phyloP scores from a whole-genome alignment of 2,113 vertebrate genomes.

The Procavia capensis region DNA sequence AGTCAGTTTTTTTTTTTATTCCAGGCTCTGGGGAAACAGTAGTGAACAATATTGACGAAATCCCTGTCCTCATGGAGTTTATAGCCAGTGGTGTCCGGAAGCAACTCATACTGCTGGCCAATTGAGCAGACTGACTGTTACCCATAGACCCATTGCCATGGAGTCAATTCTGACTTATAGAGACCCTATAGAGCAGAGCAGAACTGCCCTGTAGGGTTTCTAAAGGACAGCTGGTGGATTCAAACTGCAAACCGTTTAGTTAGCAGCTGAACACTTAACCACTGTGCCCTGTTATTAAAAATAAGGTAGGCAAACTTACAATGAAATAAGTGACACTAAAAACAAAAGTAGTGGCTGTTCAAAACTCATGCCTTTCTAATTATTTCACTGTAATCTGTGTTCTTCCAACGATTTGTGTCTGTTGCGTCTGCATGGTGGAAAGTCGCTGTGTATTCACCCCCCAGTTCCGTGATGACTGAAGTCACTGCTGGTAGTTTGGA shows the following conservation, averaged over 20 bases:
- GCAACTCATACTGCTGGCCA: rapidly evolving
- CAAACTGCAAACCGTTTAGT: neutral
- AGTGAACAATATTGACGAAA: rapidly evolving
- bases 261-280: neutral
- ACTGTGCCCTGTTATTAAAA: neutral
- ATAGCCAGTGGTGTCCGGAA: rapidly evolving
- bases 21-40: neutral
- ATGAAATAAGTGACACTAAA: neutral
- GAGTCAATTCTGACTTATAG: neutral
- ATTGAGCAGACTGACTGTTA: neutral
- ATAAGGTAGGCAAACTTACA: neutral
- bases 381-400: neutral
- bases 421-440: rapidly evolving
- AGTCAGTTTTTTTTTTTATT: too few species aligned
- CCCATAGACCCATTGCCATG: neutral
- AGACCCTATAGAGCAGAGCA: neutral
- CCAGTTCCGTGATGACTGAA: neutral
- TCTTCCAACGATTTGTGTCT: rapidly evolving
- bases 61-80: rapidly evolving
- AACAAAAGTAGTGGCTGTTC: neutral
- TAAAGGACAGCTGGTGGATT: neutral
- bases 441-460: neutral
- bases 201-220: neutral
- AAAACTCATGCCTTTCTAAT: neutral
- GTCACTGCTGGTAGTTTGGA: neutral